Base-by-base conservation (phyloP, 1,140 invertebrate genomes). In the Zaprionus tsacasi region DNA sequence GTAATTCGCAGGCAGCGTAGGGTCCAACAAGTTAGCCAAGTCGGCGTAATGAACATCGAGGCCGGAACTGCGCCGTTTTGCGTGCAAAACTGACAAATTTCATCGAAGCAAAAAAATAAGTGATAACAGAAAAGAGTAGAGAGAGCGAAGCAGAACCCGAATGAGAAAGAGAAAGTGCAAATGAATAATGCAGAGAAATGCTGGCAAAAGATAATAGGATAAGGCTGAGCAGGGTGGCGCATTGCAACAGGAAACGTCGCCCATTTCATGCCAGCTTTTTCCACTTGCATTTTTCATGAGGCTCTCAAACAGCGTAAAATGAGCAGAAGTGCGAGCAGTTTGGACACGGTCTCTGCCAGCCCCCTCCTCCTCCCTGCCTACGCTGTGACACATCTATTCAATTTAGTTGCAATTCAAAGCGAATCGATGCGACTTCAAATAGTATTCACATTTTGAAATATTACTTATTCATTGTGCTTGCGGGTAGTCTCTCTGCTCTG, bases 41-140 rank as follows among this genome's bases (percentile, higher is more conserved):
- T 88, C 65, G 80, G 59, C 80, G 70, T 88, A 88, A 88, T 88
- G 83, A 87, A 81, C 83, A 78, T 73, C 78, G 80, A 10, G 45
- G 43, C 83, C 83, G 83, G 83, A 87, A 88, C 68, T 88, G 76
- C 70, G 83, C 70, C 77, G 68, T 88, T 87, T 87, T 88, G 83
- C 81, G 69, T 80, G 64, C 67, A 88, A 76, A 35, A 82, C 80
- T 82, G 70, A 77, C 68, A 75, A 74, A 74, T 65, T 65, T 5
- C 50, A 65, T 35, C 40, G 17, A 75, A 52, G 15, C 35, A 54
- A 43, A 45, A 64, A 55, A 52, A 45, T 2, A 36, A 2, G n/a
- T 45, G 40, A 45, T 45, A 15, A 38, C n/a, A 13, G 25, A 40
- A 25, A 71, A 71, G 27, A 40, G 35, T 63, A 30, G 17, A 58